Evolutionary conservation across 2,113 vertebrate genomes (phyloP).

Genomic region (Procapra przewalskii): DNA sequence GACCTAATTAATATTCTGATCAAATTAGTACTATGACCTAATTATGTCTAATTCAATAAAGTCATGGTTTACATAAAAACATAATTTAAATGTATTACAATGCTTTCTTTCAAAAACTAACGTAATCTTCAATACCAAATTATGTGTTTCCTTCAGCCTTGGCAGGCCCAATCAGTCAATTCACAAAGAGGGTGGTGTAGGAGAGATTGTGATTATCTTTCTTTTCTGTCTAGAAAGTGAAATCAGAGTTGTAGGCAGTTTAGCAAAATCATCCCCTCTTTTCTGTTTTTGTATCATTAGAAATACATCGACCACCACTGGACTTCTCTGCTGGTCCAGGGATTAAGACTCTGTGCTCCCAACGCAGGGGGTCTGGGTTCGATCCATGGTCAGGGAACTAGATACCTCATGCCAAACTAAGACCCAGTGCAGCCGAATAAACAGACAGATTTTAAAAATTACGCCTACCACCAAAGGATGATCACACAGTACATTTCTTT

Average conservation of each 20-base stretch:
- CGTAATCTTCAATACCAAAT: background rate
- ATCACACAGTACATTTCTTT: background rate
- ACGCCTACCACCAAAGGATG: background rate
- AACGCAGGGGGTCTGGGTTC: background rate
- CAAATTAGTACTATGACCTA: background rate
- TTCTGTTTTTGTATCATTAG: background rate
- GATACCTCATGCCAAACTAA: background rate
- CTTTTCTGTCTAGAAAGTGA: conserved; percentile 2
- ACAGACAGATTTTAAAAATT: background rate
- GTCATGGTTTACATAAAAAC: conserved; percentile 17
- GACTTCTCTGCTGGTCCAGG: background rate
- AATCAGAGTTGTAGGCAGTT: background rate
- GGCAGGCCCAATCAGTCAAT: background rate
- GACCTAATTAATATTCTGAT: conserved; percentile 27
- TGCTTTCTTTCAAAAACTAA: conserved; percentile 8
- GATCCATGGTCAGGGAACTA: background rate
- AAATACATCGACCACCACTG: background rate
- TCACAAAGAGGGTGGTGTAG: background rate
- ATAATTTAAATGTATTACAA: conserved; percentile 28
- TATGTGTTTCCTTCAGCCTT: background rate
- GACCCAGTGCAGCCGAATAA: background rate
- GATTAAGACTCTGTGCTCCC: background rate
- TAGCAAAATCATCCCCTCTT: background rate
- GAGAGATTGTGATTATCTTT: background rate
- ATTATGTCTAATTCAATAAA: conserved; percentile 28